Conservation (phyloP, 2,113 vertebrate genomes). For the Noctilio leporinus region DNA sequence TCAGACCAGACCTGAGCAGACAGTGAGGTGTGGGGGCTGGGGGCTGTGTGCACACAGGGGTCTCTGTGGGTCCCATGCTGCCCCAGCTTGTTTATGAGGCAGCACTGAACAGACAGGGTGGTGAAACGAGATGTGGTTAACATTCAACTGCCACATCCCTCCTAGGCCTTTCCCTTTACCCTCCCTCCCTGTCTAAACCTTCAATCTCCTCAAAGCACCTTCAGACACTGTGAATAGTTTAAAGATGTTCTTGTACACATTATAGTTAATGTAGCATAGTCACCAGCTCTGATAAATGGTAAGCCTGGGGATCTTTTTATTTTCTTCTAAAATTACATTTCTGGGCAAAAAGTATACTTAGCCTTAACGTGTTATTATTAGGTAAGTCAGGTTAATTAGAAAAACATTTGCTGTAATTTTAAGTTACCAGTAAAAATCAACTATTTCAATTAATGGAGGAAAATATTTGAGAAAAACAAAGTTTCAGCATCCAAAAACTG, state of each 20-base stretch:
- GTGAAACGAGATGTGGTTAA: background rate
- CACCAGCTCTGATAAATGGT: background rate
- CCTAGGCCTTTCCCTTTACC: background rate
- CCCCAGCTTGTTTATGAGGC: background rate
- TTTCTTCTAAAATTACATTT: constrained; percentile 45
- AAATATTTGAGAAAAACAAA: background rate
- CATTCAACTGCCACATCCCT: rapidly evolving
- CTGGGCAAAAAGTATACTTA: constrained; percentile 16
- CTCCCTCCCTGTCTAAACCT: background rate
- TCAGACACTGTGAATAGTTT: background rate
- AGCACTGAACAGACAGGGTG: background rate
- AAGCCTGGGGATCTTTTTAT: background rate
- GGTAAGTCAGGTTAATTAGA: background rate
- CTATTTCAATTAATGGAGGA: background rate
- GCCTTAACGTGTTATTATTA: background rate
- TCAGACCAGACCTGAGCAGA: background rate
- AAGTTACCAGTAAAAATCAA: constrained; percentile 15
- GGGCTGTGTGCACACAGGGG: rapidly evolving
- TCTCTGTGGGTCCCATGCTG: rapidly evolving
- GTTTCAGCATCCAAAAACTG: background rate
- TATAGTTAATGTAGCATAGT: background rate
- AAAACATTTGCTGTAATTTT: background rate
- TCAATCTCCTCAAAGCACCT: background rate
- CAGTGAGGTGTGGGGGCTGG: background rate
- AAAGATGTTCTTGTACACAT: background rate